A percentile compares a stretch with the other conserved stretches of the same genome.
Conservation (phyloP, 2,888 invertebrate genomes). For the Macrostomum cliftonense region DNA sequence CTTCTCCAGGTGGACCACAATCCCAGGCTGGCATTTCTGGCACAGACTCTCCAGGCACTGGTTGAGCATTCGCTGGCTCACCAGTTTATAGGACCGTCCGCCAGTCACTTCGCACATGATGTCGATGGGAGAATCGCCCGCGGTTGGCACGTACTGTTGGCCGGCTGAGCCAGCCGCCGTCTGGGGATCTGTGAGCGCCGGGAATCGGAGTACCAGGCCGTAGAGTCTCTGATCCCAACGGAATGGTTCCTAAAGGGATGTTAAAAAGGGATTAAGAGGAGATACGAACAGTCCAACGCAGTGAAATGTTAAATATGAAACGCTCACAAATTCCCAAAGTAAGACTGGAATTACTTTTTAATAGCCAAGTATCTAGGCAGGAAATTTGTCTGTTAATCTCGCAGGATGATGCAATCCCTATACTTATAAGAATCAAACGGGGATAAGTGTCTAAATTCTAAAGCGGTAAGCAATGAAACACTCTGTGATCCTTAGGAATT, state of each 20-base stretch:
- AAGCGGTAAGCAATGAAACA: no score
- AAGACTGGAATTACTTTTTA: no score
- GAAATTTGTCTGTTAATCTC: no score
- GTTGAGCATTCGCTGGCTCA: constrained; percentile 64
- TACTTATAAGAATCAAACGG: no score
- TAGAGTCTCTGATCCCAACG: constrained; percentile 97
- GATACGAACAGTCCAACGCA: no score
- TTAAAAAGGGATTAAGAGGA: no score
- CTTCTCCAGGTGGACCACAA: constrained; percentile 91
- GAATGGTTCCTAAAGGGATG: constrained; percentile 91
- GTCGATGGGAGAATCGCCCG: constrained; percentile 80
- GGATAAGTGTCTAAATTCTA: no score
- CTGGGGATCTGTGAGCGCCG: constrained; percentile 59
- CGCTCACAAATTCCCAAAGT: no score
- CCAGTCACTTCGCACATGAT: constrained; percentile 97
- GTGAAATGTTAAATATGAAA: no score
- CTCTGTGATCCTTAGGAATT: no score
- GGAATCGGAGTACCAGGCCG: constrained; percentile 71
- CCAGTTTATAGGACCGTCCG: constrained; percentile 32
- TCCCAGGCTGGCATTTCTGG: constrained; percentile 87
- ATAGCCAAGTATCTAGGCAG: no score
- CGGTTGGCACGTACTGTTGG: constrained; percentile 52
- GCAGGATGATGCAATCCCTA: no score
- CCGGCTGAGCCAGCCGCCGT: constrained; percentile 43
- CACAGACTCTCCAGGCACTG: constrained; percentile 89